These are phyloP conservation scores for Nomada ferruginata DNA, from an alignment of 2,888 invertebrate genomes.

Conservation along the genomic window DNA sequence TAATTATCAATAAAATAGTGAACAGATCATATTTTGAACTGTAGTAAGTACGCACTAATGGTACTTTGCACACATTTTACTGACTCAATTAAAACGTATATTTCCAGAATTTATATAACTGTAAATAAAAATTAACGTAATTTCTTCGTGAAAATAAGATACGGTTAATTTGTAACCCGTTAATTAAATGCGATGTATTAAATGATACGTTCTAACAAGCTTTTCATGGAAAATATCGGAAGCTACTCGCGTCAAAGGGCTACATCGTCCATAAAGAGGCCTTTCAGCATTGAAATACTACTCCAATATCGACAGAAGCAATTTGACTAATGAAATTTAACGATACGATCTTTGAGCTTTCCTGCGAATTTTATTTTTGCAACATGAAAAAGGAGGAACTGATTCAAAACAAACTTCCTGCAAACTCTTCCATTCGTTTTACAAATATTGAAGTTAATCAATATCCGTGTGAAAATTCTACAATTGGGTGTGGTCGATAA, in stretches of 20 bases:
- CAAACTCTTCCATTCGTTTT: background rate
- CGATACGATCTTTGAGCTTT: background rate
- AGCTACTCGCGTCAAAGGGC: conserved; percentile 14
- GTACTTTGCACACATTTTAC: background rate
- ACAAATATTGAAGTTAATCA: no score
- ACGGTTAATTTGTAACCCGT: background rate
- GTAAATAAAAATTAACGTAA: background rate
- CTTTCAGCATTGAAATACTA: background rate
- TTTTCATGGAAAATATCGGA: background rate
- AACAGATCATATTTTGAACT: background rate
- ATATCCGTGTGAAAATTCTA: no score
- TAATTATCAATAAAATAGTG: background rate
- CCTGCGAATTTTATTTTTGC: background rate
- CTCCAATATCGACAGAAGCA: conserved; percentile 21
- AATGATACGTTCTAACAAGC: background rate
- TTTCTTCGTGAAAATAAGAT: background rate
- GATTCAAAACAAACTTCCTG: background rate
- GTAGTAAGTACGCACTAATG: no score
- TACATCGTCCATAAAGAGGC: background rate
- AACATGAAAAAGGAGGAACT: background rate
- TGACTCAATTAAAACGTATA: background rate
- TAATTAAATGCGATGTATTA: conserved; percentile 18
- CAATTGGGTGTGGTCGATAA: no score
- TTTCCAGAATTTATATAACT: background rate
- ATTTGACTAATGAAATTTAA: conserved; percentile 30